These are phyloP conservation scores for Hyperoplus lanceolatus DNA, from an alignment of 2,797 vertebrate species.

Conservation along the genomic window DNA sequence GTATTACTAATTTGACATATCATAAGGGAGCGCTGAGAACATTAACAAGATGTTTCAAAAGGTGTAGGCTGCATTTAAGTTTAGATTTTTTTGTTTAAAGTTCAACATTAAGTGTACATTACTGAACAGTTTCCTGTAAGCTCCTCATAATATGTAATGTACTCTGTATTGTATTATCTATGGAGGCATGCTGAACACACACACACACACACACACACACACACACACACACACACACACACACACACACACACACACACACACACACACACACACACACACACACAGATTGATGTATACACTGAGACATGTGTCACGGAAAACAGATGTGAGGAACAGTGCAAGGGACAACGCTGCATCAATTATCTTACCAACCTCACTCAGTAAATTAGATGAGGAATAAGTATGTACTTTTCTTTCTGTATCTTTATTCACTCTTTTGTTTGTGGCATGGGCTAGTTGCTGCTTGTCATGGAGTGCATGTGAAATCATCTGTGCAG, in stretches of 20 bases:
- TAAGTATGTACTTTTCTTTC: constrained; percentile 74
- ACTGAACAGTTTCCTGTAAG: background rate
- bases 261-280: constrained; percentile 9
- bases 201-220: background rate
- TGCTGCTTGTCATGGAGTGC: constrained; percentile 70
- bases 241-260: constrained; percentile 1
- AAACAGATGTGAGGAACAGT: constrained; percentile 64
- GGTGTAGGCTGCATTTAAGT: background rate
- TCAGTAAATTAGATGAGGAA: constrained; percentile 70
- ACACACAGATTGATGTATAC: constrained; percentile 17
- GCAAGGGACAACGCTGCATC: constrained; percentile 70
- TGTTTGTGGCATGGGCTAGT: constrained; percentile 65
- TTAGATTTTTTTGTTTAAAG: too few species aligned
- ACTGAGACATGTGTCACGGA: constrained; percentile 50
- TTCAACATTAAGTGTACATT: background rate
- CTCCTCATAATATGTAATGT: background rate
- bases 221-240: constrained; percentile 11
- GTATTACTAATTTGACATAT: background rate
- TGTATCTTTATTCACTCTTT: constrained; percentile 60
- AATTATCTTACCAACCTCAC: constrained; percentile 73
- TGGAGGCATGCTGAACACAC: constrained; percentile 25
- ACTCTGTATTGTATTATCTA: background rate
- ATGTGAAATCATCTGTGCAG: constrained; percentile 82
- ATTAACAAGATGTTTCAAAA: background rate
- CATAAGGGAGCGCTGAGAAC: background rate